Evolutionary conservation across 2,113 vertebrate genomes (phyloP), one percentile per base, ranked within the genome.

Genomic region (Cryptotis parvus): DNA sequence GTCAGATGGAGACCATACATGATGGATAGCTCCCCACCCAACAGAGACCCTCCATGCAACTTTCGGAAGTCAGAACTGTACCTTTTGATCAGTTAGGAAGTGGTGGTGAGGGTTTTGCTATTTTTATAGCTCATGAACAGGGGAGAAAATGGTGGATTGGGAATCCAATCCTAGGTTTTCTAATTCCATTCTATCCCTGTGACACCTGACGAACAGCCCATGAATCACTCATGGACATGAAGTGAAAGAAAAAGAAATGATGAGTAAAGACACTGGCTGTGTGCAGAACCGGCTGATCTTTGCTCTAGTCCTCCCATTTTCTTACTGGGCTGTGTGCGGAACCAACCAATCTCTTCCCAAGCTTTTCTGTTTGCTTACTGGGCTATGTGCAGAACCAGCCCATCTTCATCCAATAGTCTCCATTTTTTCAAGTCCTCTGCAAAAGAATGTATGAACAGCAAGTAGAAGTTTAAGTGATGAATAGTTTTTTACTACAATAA

Each of bases 361-460:
- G n/a, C n/a, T n/a, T n/a, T n/a, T n/a, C n/a, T n/a, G n/a, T n/a
- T n/a, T n/a, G n/a, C n/a, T n/a, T n/a, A n/a, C n/a, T n/a, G n/a
- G n/a, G n/a, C n/a, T n/a, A n/a, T n/a, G n/a, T n/a, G n/a, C n/a
- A 82, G n/a, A 33, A 73, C 70, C 22, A 58, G 70, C 12, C 74
- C 55, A 68, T 63, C 72, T 91, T 5, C 43, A 27, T 79, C 63
- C 66, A 39, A 69, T 84, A 94, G 39, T 52, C 41, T 84, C 9
- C 3, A 24, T 41, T 70, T 86, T 94, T 87, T 79, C 4, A 58
- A 43, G 45, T 33, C 10, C 63, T 63, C 90, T 16, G n/a, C 37
- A 31, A 55, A n/a, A 65, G 33, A 27, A 45, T 0, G 1, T 69
- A 63, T n/a, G 69, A 68, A 63, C 31, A n/a, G n/a, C 43, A 26